Evolutionary conservation across 2,888 invertebrate genomes (phyloP).

Genomic region (Sphecodes monilicornis): DNA sequence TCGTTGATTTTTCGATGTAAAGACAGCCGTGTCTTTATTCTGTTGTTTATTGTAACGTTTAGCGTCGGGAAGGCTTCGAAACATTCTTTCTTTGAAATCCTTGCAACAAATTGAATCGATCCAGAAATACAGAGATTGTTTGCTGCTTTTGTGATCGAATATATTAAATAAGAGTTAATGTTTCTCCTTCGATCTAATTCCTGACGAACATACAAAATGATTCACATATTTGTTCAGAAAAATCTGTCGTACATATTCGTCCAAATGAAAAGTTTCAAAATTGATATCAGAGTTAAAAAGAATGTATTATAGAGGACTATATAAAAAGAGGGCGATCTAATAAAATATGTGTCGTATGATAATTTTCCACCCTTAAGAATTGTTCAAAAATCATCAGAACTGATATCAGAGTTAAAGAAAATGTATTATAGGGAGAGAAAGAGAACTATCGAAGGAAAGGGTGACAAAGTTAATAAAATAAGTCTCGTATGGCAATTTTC

Average conservation of each 20-base stretch:
- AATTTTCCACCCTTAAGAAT: not conserved
- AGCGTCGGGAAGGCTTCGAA: not conserved
- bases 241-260: conserved; percentile 1
- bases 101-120: not conserved
- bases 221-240: not conserved
- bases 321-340: not conserved
- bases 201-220: not conserved
- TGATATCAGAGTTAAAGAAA: not conserved
- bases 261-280: not conserved
- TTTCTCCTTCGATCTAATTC: not conserved
- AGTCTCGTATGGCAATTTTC: not conserved
- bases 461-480: not conserved
- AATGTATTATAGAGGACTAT: not conserved
- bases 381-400: not conserved
- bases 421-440: not conserved
- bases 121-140: no score
- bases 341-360: not conserved
- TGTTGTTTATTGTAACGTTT: conserved; percentile 1
- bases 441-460: not conserved
- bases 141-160: no score
- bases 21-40: not conserved
- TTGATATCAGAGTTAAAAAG: not conserved
- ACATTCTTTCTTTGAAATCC: not conserved
- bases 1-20: not conserved
- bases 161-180: no score